Conservation (phyloP, 1,140 invertebrate species). For the Pentalonia nigronervosa region DNA sequence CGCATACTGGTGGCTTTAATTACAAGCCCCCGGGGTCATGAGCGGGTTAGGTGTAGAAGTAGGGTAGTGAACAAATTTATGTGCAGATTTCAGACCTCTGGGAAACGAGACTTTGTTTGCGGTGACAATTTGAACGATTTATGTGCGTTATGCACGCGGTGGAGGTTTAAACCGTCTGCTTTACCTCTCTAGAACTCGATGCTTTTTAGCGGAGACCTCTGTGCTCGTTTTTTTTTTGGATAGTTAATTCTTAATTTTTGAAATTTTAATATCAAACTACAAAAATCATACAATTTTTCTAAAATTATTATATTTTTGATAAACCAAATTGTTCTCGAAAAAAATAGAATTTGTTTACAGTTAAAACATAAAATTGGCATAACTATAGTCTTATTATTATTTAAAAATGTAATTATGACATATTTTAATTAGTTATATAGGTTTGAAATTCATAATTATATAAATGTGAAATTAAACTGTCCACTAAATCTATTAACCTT, state of each 20-base stretch:
- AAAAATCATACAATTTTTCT: background rate
- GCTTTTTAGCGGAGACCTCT: constrained; percentile 39
- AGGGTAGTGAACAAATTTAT: constrained; percentile 55
- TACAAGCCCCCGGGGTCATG: constrained; percentile 51
- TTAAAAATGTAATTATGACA: background rate
- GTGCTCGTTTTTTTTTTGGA: background rate
- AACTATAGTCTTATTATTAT: background rate
- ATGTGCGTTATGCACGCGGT: constrained; percentile 49
- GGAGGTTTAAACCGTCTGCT: constrained; percentile 53
- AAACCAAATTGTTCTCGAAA: background rate
- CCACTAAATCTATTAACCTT: background rate
- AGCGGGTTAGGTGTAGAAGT: constrained; percentile 23
- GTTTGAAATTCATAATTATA: background rate
- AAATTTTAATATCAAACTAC: background rate
- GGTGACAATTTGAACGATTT: constrained; percentile 58
- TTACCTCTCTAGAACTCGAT: constrained; percentile 41
- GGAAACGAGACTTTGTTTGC: constrained; percentile 58
- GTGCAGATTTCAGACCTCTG: constrained; percentile 57
- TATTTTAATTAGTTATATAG: background rate
- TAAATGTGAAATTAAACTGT: background rate
- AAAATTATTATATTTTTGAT: background rate
- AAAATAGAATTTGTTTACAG: background rate
- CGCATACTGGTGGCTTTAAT: constrained; percentile 52
- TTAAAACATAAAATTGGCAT: background rate
- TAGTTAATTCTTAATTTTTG: constrained; percentile 45